Base-by-base conservation (phyloP, 23 tunicate species). In the Halocynthia aurantium region DNA sequence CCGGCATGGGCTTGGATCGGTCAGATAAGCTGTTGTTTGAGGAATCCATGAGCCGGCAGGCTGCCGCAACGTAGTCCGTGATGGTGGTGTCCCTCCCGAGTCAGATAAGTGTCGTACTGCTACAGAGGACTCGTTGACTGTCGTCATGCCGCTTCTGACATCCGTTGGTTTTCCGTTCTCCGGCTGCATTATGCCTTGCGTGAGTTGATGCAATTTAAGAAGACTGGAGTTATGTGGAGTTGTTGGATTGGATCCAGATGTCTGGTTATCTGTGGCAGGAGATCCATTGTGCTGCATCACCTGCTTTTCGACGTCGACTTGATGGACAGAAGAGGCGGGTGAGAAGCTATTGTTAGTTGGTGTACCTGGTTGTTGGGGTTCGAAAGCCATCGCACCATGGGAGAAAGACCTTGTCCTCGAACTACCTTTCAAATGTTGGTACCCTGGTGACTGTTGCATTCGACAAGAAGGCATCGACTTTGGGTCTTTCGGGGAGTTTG, bases 141-240 rank as follows among this genome's bases (percentile, higher is more conserved):
- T 65, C 17, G 63, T 13, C 15, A n/a, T 15, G 17, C 63, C 63
- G n/a, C n/a, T 13, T 15, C 17, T 15, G 31, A 40, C 31, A 10
- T 10, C 31, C 22, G 22, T 65, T 65, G 22, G 70, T 65, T 49
- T 65, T 13, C 50, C 22, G 19, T 49, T 65, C 5, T 49, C 19
- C 10, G 13, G 13, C 31, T 65, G 22, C 10, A 51, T 18, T 56
- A 81, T 68, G 6, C 77, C 85, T 57, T 72, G 83, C 8, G 93
- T 68, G 0, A 87, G 75, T 57, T 87, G 81, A 56, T 82, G 93
- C 40, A 81, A 83, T 70, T 81, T 76, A 8, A 56, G 61, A 19
- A 87, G 57, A 21, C 64, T 52, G 73, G 76, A 80, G 8, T 60
- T 81, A n/a, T 50, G 21, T 55, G 81, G 70, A 51, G 70, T 55